Conservation (phyloP, 2,113 vertebrate species). For the Dromaius novaehollandiae region DNA sequence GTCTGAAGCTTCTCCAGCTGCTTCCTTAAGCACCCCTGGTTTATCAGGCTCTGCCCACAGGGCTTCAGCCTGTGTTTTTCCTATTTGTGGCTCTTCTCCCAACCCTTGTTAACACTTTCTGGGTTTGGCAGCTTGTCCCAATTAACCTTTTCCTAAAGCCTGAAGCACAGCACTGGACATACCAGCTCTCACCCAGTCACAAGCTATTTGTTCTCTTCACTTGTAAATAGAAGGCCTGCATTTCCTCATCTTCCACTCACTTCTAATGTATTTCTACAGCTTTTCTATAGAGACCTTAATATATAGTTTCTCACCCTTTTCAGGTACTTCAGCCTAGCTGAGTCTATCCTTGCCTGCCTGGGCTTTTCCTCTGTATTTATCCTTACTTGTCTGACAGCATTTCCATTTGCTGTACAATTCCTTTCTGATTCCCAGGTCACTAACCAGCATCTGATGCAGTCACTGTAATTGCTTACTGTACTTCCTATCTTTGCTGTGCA, state of each 20-base stretch:
- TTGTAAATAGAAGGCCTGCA: neutral
- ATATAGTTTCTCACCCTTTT: neutral
- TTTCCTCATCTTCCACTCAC: neutral
- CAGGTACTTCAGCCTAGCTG: neutral
- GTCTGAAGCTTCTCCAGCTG: neutral
- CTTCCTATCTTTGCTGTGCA: neutral
- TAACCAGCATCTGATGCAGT: neutral
- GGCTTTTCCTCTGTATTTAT: neutral
- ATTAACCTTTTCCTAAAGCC: neutral
- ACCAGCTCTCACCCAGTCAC: neutral
- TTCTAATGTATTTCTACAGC: neutral
- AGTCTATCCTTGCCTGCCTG: neutral
- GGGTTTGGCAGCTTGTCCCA: neutral
- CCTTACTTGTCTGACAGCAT: neutral
- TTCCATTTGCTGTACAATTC: neutral
- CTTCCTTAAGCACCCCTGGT: neutral
- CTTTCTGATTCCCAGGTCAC: neutral
- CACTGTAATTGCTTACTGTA: neutral
- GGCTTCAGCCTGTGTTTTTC: neutral
- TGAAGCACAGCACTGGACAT: rapidly evolving
- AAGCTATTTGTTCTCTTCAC: neutral
- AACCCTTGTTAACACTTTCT: neutral
- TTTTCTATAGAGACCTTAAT: neutral
- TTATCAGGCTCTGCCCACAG: neutral
- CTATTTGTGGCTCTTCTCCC: neutral